Base-by-base conservation (phyloP, 2,797 vertebrate genomes). In the Phoeniculus purpureus region DNA sequence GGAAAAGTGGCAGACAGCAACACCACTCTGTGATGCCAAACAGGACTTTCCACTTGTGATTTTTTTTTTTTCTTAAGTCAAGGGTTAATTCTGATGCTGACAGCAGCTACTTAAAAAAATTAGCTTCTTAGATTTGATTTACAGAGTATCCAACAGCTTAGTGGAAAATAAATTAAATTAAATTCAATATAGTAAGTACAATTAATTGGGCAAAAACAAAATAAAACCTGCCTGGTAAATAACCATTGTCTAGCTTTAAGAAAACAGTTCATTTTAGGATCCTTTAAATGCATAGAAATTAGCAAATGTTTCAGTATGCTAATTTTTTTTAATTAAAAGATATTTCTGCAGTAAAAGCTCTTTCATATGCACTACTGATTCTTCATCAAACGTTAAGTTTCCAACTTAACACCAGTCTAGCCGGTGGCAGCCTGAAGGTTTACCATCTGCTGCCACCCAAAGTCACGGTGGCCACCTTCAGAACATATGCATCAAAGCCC, bases 381-480 rank as follows among this genome's bases (percentile, higher is more conserved):
- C 97, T 98, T 98, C 98, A 98, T 98, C 98, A 98, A 98, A 98
- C 98, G 97, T 98, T 97, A 98, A 98, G 98, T 98, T 98, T 98
- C 98, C 98, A 98, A 98, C 98, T 98, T 97, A 98, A 97, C 98
- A 98, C 98, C 98, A 98, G 98, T 96, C 96, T 98, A 98, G 98
- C 98, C 98, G 98, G 98, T 96, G 95, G 98, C 98, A 98, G 98
- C 99, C 99, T 98, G 98, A 98, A 98, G 99, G 98, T 98, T 98
- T 96, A 97, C 99, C 99, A 99, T 99, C 99, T 99, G 99, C 98
- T 98, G 98, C 98, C 97, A 97, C 97, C 98, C 98, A 98, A 97
- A 98, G 97, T 98, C 97, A 98, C 95, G 94, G 97, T 96, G 95
- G 98, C 98, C 98, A 98, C 98, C 98, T 99, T 98, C 98, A 98